Conservation (phyloP, 2,888 invertebrate genomes). For the Eurytoma adleriae region DNA sequence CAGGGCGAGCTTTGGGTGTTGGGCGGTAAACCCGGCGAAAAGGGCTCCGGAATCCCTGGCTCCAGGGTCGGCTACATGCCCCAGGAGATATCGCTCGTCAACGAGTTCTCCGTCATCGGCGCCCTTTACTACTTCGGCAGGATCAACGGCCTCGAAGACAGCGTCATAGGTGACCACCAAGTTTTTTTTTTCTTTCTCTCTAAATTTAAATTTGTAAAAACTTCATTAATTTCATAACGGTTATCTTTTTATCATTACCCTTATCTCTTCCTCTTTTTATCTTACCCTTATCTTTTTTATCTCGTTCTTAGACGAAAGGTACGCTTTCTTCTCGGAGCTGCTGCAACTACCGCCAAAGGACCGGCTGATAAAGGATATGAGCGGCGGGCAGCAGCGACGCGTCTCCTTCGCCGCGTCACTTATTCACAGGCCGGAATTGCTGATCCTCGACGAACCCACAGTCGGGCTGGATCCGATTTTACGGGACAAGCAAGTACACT, state of each 20-base stretch:
- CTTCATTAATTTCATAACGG: background rate
- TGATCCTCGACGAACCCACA: constrained; percentile 95
- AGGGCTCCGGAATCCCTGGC: constrained; percentile 84
- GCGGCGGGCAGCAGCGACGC: constrained; percentile 93
- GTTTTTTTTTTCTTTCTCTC: background rate
- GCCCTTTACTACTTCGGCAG: constrained; percentile 92
- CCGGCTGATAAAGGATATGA: constrained; percentile 83
- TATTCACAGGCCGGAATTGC: constrained; percentile 90
- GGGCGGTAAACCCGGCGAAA: constrained; percentile 82
- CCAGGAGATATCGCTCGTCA: constrained; percentile 89
- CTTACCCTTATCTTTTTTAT: too few relatives aligned
- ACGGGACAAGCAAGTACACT: constrained; percentile 83
- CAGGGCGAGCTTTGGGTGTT: constrained; percentile 86
- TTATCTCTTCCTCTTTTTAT: too few relatives aligned
- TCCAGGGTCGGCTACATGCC: constrained; percentile 92
- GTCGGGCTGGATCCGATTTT: constrained; percentile 95
- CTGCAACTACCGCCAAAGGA: constrained; percentile 86
- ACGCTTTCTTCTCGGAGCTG: constrained; percentile 82
- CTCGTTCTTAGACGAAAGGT: constrained; percentile 78
- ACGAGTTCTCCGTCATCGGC: constrained; percentile 88
- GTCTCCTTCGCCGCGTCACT: constrained; percentile 93
- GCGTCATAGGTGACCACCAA: constrained; percentile 76
- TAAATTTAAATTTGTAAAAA: too few relatives aligned
- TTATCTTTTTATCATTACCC: background rate
- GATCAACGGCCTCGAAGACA: constrained; percentile 86